Percentiles rank a stretch among this genome's conserved stretches.
Conservation (phyloP, 2,888 invertebrate genomes). For the Malacosoma neustria region DNA sequence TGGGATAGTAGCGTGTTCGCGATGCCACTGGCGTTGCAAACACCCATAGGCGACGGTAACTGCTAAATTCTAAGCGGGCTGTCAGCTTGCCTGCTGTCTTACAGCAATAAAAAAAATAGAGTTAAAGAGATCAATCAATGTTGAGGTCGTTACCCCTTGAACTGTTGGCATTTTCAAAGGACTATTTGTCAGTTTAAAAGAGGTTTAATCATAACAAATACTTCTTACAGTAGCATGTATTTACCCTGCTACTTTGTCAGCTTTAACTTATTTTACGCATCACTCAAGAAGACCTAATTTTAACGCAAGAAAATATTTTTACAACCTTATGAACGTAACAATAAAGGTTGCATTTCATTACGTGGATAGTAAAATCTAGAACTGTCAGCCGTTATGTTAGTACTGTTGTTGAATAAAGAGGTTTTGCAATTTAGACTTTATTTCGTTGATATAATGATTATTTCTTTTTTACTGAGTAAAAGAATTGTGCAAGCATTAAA, state of each 20-base stretch:
- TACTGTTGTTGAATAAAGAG: background rate
- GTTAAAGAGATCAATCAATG: no score
- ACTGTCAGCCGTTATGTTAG: background rate
- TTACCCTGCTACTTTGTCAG: conserved; percentile 40
- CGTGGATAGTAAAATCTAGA: background rate
- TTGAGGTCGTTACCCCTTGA: no score
- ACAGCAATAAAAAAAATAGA: no score
- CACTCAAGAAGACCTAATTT: conserved; percentile 27
- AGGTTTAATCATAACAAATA: background rate
- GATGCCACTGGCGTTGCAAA: no score
- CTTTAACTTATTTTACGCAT: conserved; percentile 41
- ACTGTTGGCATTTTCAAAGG: no score
- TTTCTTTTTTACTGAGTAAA: background rate
- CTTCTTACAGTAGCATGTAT: conserved; percentile 33
- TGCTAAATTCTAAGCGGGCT: no score
- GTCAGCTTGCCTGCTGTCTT: no score
- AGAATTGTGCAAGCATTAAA: background rate
- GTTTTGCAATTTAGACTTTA: conserved; percentile 13
- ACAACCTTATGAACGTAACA: background rate
- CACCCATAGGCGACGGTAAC: no score
- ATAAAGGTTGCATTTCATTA: background rate
- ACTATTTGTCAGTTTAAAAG: background rate
- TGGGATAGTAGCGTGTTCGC: no score
- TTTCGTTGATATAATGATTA: conserved; percentile 1
- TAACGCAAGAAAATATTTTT: background rate